These are phyloP conservation scores for Zaprionus ghesquierei DNA, from an alignment of 1,140 invertebrate species.

Conservation along the genomic window DNA sequence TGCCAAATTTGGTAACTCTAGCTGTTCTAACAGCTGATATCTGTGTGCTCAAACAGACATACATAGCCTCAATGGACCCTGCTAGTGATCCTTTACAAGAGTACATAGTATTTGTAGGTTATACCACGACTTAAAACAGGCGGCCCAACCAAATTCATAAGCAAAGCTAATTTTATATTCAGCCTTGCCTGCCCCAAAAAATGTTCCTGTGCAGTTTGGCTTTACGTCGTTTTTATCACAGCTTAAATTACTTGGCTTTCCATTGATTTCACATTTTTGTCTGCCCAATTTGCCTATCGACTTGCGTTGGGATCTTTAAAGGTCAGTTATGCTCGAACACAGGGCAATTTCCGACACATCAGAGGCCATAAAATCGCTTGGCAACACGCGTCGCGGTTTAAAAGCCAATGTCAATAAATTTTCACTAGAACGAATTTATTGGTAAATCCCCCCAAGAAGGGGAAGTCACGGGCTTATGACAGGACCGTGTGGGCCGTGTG, in stretches of 20 bases:
- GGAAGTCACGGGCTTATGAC: constrained; percentile 59
- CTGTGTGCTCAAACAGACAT: too few relatives aligned
- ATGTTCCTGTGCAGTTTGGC: neutral
- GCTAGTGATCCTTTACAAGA: too few relatives aligned
- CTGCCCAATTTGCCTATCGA: constrained; percentile 40
- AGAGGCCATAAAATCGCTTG: constrained; percentile 57
- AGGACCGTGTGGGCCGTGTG: neutral
- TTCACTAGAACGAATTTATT: constrained; percentile 80
- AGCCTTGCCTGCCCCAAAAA: neutral
- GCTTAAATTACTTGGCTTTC: neutral
- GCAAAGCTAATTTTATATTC: neutral
- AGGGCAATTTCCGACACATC: constrained; percentile 61
- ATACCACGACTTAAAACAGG: too few relatives aligned
- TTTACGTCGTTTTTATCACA: neutral
- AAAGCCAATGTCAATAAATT: constrained; percentile 78
- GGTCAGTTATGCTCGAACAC: constrained; percentile 54
- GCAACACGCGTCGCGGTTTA: constrained; percentile 73
- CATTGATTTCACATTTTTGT: constrained; percentile 14
- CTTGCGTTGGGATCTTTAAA: constrained; percentile 38
- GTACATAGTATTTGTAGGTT: too few relatives aligned
- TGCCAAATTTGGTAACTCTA: too few relatives aligned
- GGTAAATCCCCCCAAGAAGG: constrained; percentile 51
- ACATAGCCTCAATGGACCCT: too few relatives aligned
- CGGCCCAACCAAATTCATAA: too few relatives aligned
- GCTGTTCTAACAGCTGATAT: too few relatives aligned